These are phyloP conservation scores for Nysson spinosus DNA, from an alignment of 2,888 invertebrate species.

Conservation along the genomic window DNA sequence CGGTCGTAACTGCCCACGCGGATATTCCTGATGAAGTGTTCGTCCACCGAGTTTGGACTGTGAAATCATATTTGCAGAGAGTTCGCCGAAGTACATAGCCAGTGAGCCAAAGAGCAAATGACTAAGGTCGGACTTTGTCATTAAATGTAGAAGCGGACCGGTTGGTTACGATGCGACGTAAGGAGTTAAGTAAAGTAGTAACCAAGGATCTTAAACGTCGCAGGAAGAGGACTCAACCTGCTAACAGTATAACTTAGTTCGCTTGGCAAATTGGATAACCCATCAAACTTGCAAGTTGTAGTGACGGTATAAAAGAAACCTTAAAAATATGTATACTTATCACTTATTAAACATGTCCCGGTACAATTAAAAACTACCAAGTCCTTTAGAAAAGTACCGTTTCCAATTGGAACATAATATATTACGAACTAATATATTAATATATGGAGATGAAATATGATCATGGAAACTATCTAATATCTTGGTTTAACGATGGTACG, in stretches of 20 bases:
- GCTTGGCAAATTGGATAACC: no score
- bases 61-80: slow-evolving; percentile 54
- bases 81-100: slow-evolving; percentile 27
- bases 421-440: no score
- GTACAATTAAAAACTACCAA: no score
- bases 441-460: background rate
- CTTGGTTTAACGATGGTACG: background rate
- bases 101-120: slow-evolving; percentile 19
- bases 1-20: slow-evolving; percentile 38
- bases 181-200: slow-evolving; percentile 26
- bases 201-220: slow-evolving; percentile 16
- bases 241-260: no score
- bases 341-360: no score
- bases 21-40: slow-evolving; percentile 56
- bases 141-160: slow-evolving; percentile 32
- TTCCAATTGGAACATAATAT: no score
- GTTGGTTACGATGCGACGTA: slow-evolving; percentile 21
- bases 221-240: background rate
- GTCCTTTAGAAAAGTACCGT: no score
- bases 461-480: background rate
- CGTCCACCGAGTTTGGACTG: slow-evolving; percentile 46
- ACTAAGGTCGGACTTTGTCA: slow-evolving; percentile 30
- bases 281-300: no score
- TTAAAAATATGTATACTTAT: no score
- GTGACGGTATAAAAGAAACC: no score